Percentiles rank a stretch among this genome's conserved stretches.
Conservation (phyloP, 2,888 invertebrate species). For the Phragmatobia fuliginosa region DNA sequence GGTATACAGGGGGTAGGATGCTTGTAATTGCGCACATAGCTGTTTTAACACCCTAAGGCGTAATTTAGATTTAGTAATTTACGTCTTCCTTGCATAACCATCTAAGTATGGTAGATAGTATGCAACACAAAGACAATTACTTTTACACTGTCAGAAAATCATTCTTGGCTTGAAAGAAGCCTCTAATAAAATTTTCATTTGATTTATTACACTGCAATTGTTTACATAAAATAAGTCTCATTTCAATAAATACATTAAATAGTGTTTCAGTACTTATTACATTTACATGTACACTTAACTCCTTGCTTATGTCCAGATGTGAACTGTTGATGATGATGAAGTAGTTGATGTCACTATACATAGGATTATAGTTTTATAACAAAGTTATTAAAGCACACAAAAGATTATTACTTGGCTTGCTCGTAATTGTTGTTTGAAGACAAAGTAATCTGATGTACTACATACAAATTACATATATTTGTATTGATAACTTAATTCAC, state of each 20-base stretch:
- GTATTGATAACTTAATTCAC: no score
- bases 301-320: no score
- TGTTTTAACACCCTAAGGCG: background rate
- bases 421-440: no score
- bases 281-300: background rate
- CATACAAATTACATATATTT: no score
- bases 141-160: background rate
- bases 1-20: background rate
- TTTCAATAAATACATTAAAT: background rate
- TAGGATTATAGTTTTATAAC: no score
- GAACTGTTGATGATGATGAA: no score
- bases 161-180: background rate
- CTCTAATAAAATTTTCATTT: background rate
- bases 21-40: conserved; percentile 18
- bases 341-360: no score
- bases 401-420: no score
- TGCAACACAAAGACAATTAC: background rate
- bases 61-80: background rate
- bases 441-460: no score
- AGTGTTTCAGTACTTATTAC: background rate
- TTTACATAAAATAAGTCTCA: no score
- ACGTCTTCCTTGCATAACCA: background rate
- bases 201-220: background rate
- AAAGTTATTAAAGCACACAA: no score
- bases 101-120: background rate